These are phyloP conservation scores for Sebastiscus albofasciatus DNA, from an alignment of 2,797 vertebrate genomes.

Conservation along the genomic window DNA sequence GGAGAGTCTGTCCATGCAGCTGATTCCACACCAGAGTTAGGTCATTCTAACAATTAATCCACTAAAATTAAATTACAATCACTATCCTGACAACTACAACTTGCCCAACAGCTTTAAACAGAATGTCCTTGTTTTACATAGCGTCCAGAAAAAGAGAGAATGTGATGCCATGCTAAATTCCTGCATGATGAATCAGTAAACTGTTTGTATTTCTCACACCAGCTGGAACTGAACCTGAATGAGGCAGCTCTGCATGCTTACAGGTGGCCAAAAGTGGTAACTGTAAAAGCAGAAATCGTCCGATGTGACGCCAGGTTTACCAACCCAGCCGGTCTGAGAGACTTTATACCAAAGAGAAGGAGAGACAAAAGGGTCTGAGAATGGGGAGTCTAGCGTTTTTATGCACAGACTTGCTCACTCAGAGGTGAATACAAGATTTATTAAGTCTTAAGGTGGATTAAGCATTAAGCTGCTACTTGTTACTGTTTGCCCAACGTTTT, in stretches of 20 bases:
- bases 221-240: constrained; percentile 7
- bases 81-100: background rate
- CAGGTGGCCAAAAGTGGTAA: background rate
- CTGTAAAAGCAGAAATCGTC: background rate
- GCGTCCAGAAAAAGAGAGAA: background rate
- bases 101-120: background rate
- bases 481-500: background rate
- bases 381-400: background rate
- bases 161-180: background rate
- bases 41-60: constrained; percentile 16
- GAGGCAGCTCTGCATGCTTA: background rate
- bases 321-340: background rate
- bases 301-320: background rate
- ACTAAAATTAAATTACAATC: constrained; percentile 22
- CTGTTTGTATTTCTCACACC: constrained; percentile 6
- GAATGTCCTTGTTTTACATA: background rate
- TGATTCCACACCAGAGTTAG: constrained; percentile 16
- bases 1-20: constrained; percentile 23
- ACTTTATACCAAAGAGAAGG: background rate
- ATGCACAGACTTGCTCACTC: background rate
- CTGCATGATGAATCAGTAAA: background rate
- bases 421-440: background rate
- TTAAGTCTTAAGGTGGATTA: background rate
- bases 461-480: background rate
- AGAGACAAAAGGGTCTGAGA: background rate